Evolutionary conservation across 2,797 vertebrate genomes (phyloP), one percentile per base, ranked within the genome.

Genomic region (Hyperoplus immaculatus): DNA sequence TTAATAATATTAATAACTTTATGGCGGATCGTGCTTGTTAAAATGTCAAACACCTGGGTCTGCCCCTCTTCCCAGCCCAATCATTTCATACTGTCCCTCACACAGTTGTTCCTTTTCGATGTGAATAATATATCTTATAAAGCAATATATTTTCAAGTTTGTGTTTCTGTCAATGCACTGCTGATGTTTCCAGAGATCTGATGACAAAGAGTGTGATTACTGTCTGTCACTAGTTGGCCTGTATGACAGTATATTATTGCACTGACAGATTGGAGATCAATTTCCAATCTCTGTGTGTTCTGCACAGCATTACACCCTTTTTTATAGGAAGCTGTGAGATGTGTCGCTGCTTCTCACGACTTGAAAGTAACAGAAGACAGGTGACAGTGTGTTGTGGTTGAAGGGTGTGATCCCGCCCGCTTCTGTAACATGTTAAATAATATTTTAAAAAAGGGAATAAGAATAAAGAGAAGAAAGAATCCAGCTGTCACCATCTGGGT

Each of bases 261-360:
- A 14, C n/a, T 5, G 51, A 43, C 51, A 45, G 16, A 55, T 41
- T 53, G n/a, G n/a, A 29, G 43, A 43, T 9, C 13, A 46, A 47
- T 54, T 65, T 58, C n/a, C 47, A 29, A 69, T 61, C 38, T 53
- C 1, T 65, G 47, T 73, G n/a, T 60, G 15, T 58, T 16, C 29
- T 53, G 29, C 29, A 29, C 29, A 0, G 1, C 18, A 18, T 29
- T 3, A 54, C n/a, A 36, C 45, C 14, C 6, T 62, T n/a, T n/a
- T 36, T n/a, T 15, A 42, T 46, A 71, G 68, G 29, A 69, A 64
- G 61, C 47, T 51, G 41, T 29, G 39, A 50, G 13, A 64, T 70
- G 54, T 8, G 6, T 70, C 49, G 36, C 60, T 65, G 39, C 41
- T 16, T 39, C 43, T 67, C 39, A 45, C 14, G 39, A 18, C 67